Conservation (phyloP, 92 coral and sea anemone genomes). For the Porites lobata region DNA sequence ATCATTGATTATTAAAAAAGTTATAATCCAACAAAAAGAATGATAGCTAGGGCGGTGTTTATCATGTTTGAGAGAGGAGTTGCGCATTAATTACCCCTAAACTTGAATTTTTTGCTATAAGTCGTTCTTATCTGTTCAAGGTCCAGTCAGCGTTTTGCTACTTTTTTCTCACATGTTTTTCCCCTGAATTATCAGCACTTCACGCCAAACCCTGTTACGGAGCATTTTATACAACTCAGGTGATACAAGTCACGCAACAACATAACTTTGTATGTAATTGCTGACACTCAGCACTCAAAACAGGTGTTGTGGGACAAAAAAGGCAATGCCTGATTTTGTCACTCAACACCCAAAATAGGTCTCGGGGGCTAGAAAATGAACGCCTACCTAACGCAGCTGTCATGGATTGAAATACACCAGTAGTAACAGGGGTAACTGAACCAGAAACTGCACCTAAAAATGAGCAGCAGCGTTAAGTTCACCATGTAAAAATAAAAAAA, state of each 20-base stretch:
- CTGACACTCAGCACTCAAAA: not conserved
- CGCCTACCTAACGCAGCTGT: constrained; percentile 26
- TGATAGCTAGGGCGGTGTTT: too few relatives aligned
- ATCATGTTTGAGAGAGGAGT: too few relatives aligned
- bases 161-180: too few relatives aligned
- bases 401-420: constrained; percentile 26
- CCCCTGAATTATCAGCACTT: too few relatives aligned
- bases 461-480: not conserved
- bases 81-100: too few relatives aligned
- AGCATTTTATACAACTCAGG: too few relatives aligned
- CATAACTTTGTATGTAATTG: not conserved
- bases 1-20: too few relatives aligned
- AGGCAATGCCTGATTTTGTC: not conserved
- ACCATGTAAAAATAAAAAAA: not conserved
- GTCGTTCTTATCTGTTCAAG: too few relatives aligned
- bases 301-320: not conserved
- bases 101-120: too few relatives aligned
- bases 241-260: not conserved
- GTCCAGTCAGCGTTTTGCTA: too few relatives aligned
- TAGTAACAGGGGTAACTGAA: constrained; percentile 19
- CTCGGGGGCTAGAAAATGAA: not conserved
- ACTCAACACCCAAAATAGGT: not conserved
- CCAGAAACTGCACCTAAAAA: constrained; percentile 37
- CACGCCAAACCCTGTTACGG: too few relatives aligned
- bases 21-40: too few relatives aligned